phyloP scores from a whole-genome alignment of 2,888 invertebrate genomes.

The Agonum fuliginosum region DNA sequence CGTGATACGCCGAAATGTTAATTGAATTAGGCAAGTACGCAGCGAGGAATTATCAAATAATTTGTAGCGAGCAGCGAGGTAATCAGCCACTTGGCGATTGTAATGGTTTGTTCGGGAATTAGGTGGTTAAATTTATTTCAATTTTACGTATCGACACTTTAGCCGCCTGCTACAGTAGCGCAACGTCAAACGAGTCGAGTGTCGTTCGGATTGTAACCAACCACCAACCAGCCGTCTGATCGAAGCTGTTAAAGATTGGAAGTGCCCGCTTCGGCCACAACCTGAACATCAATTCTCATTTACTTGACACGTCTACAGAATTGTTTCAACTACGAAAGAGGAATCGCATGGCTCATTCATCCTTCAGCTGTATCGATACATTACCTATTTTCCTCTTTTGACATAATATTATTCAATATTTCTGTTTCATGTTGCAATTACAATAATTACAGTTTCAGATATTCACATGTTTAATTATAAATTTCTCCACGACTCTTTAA shows the following conservation, averaged over 20 bases:
- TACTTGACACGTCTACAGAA: conserved; percentile 53
- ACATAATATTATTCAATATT: too few species aligned
- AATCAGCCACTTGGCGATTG: conserved; percentile 37
- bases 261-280: conserved; percentile 53
- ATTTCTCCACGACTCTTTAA: conserved; percentile 27
- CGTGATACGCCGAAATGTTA: conserved; percentile 34
- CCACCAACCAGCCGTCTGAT: conserved; percentile 30
- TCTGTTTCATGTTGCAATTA: background rate
- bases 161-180: conserved; percentile 5
- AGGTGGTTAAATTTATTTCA: conserved; percentile 45
- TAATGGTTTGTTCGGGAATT: conserved; percentile 19
- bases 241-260: conserved; percentile 57
- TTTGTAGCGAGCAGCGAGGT: background rate
- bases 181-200: conserved; percentile 29
- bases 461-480: background rate
- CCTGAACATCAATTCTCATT: conserved; percentile 59
- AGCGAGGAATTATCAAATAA: conserved; percentile 5
- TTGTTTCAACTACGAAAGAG: conserved; percentile 52
- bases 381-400: too few species aligned
- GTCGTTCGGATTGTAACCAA: conserved; percentile 31
- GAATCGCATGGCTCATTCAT: conserved; percentile 25
- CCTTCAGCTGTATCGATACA: background rate
- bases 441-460: conserved; percentile 1
- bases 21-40: conserved; percentile 45
- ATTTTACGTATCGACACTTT: conserved; percentile 50